These are phyloP conservation scores for Leptura quadrifasciata DNA, from an alignment of 2,888 invertebrate genomes.

Conservation along the genomic window DNA sequence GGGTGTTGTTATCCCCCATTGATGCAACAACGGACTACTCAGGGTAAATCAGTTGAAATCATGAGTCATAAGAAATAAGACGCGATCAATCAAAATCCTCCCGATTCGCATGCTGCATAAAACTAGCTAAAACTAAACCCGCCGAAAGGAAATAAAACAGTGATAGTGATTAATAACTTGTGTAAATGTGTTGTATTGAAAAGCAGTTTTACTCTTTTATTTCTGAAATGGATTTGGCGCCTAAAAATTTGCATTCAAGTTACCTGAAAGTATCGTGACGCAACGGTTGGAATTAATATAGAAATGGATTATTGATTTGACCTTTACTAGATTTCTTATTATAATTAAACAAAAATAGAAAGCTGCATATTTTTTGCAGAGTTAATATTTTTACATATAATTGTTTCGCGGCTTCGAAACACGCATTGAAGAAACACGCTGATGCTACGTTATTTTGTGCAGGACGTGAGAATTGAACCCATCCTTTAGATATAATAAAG, in stretches of 20 bases:
- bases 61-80: slow-evolving; percentile 67
- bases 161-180: slow-evolving; percentile 1
- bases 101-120: slow-evolving; percentile 44
- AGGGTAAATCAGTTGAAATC: slow-evolving; percentile 67
- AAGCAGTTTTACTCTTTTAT: no score
- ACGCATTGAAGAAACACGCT: no score
- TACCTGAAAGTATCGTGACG: not conserved
- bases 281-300: no score
- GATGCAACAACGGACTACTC: slow-evolving; percentile 65
- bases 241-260: not conserved
- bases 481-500: no score
- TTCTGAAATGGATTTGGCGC: slow-evolving; percentile 3
- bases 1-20: slow-evolving; percentile 67
- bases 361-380: no score
- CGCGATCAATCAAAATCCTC: slow-evolving; percentile 62
- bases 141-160: slow-evolving; percentile 9
- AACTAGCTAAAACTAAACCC: not conserved
- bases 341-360: no score
- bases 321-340: no score
- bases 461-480: no score
- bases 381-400: no score
- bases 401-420: no score
- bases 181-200: not conserved
- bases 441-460: no score
- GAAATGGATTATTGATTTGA: no score